phyloP scores from a whole-genome alignment of 2,888 invertebrate genomes.

The Limnephilus lunatus region DNA sequence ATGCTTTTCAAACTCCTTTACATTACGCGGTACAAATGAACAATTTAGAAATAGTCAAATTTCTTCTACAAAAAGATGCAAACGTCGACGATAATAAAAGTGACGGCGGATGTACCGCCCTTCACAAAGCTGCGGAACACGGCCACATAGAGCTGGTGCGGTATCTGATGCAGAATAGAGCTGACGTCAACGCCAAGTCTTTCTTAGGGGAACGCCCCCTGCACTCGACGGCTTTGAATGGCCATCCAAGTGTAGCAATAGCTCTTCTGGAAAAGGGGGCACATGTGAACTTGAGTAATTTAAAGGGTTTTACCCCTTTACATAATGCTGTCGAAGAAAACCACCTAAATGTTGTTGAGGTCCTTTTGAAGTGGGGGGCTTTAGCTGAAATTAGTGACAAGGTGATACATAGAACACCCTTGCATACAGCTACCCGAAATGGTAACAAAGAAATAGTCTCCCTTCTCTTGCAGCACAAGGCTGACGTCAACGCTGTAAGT shows the following conservation, averaged over 20 bases:
- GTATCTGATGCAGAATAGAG: neutral
- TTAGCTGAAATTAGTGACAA: neutral
- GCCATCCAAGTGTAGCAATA: neutral
- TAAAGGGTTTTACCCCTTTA: neutral
- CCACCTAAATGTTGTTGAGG: neutral
- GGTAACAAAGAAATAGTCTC: conserved; percentile 5
- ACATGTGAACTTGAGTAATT: neutral
- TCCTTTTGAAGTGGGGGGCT: neutral
- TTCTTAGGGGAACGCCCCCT: neutral
- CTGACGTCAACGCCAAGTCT: conserved; percentile 4
- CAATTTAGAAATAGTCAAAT: conserved; percentile 6
- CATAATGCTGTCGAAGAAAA: neutral
- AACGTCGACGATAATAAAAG: neutral
- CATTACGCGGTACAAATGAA: neutral
- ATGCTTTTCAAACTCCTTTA: neutral
- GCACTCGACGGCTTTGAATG: neutral
- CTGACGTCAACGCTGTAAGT: neutral
- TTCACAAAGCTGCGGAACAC: neutral
- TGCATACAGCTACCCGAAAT: neutral
- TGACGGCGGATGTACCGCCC: neutral
- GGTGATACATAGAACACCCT: neutral
- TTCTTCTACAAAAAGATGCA: neutral
- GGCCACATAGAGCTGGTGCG: conserved; percentile 2
- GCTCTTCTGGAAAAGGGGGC: neutral
- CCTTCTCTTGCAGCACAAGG: neutral